These are phyloP conservation scores for Ceratoteleas bidentatus DNA, from an alignment of 1,140 invertebrate species.

Conservation along the genomic window DNA sequence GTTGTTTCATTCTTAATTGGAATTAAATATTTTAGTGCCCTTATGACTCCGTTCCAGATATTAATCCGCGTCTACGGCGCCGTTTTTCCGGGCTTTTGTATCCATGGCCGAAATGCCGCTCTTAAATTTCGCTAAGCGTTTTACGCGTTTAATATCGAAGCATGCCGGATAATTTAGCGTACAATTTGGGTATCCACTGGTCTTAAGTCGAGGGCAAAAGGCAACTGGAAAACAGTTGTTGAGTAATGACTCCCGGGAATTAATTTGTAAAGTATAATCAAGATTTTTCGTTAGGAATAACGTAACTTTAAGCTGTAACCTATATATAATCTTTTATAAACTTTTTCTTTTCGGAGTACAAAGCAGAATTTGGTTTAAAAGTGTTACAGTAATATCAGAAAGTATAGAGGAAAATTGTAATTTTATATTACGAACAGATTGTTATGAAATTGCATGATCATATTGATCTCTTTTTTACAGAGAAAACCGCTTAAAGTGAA, in stretches of 20 bases:
- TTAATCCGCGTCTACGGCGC: conserved; percentile 5
- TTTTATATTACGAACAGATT: too few relatives aligned
- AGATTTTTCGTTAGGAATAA: too few relatives aligned
- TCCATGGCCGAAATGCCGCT: conserved; percentile 11
- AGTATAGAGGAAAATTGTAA: too few relatives aligned
- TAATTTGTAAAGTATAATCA: background rate
- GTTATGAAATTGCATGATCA: too few relatives aligned
- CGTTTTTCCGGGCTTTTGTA: conserved; percentile 1
- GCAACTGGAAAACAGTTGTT: background rate
- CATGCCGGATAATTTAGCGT: conserved; percentile 13
- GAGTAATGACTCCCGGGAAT: background rate
- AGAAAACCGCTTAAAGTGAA: too few relatives aligned
- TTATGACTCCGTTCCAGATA: conserved; percentile 29
- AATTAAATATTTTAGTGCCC: conserved; percentile 32
- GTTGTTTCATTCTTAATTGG: conserved; percentile 40
- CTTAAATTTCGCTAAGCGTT: conserved; percentile 29
- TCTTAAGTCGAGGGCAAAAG: background rate
- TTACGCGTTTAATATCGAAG: conserved; percentile 28
- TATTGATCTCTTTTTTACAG: too few relatives aligned
- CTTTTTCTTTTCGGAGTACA: background rate
- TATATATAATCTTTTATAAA: background rate
- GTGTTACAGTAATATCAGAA: too few relatives aligned
- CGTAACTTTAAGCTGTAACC: too few relatives aligned
- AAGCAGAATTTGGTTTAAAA: too few relatives aligned
- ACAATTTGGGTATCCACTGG: conserved; percentile 5